phyloP scores from a whole-genome alignment of 2,113 vertebrate genomes.

The Pelmatolapia mariae region DNA sequence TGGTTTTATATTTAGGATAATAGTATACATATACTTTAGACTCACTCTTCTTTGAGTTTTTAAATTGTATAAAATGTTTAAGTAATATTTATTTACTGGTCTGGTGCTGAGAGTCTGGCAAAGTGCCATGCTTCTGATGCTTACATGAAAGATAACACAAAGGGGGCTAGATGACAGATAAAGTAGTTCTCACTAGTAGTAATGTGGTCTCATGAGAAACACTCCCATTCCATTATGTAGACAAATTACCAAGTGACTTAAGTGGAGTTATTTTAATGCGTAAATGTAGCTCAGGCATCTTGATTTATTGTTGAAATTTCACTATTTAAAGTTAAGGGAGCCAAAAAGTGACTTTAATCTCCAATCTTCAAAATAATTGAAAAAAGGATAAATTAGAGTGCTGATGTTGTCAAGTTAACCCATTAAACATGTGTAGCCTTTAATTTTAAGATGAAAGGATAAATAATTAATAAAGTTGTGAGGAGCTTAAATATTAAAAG shows the following conservation, averaged over 20 bases:
- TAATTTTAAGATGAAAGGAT: neutral
- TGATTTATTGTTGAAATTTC: neutral
- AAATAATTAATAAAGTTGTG: neutral
- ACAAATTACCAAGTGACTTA: neutral
- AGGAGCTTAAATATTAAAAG: neutral
- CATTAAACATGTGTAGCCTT: neutral
- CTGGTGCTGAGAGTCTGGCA: neutral
- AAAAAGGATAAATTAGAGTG: neutral
- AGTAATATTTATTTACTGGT: neutral
- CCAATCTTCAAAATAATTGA: neutral
- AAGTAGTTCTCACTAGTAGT: conserved; percentile 24
- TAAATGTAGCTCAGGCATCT: neutral
- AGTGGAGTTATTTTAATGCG: neutral
- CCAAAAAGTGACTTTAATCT: neutral
- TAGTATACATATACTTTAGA: neutral
- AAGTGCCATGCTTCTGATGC: neutral
- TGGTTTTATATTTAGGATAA: neutral
- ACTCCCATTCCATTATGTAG: neutral
- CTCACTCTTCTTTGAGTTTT: neutral
- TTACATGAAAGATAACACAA: conserved; percentile 43
- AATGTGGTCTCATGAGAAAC: conserved; percentile 17
- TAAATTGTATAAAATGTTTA: neutral
- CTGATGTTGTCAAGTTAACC: neutral
- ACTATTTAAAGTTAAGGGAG: neutral
- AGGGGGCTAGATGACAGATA: conserved; percentile 31